These are phyloP conservation scores for Petromus typicus DNA, from an alignment of 2,113 vertebrate genomes.

Conservation along the genomic window DNA sequence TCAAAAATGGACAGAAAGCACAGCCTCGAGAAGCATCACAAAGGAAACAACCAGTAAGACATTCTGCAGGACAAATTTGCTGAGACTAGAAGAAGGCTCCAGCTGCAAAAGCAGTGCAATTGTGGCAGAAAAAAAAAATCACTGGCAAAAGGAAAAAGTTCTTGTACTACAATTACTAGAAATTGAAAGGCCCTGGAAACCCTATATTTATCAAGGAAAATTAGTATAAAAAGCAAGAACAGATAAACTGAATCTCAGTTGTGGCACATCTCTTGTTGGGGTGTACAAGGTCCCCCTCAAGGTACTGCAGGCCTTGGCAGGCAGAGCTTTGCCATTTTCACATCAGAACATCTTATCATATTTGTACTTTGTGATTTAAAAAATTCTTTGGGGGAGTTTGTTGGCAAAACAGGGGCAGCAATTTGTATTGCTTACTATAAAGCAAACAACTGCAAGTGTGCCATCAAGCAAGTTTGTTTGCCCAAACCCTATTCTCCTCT, in stretches of 20 bases:
- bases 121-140: conserved; percentile 47
- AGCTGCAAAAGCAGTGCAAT: conserved; percentile 59
- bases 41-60: conserved; percentile 26
- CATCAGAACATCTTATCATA: not conserved
- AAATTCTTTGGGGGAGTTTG: not conserved
- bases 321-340: not conserved
- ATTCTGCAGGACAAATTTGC: conserved; percentile 61
- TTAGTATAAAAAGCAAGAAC: conserved; percentile 23
- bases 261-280: not conserved
- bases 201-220: not conserved
- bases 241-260: not conserved
- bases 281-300: not conserved
- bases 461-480: not conserved
- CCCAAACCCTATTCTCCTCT: not conserved
- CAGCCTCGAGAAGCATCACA: not conserved
- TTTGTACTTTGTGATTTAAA: conserved; percentile 1
- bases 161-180: conserved; percentile 70
- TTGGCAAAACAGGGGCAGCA: conserved; percentile 13
- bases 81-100: conserved; percentile 53
- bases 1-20: conserved; percentile 44
- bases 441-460: conserved; percentile 1
- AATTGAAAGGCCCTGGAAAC: not conserved
- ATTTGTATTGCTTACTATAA: not conserved
- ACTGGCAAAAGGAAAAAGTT: conserved; percentile 48
- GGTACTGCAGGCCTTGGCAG: not conserved